Base-by-base conservation (phyloP, 53 echinoderm and acorn worm species). In the Astropecten irregularis region DNA sequence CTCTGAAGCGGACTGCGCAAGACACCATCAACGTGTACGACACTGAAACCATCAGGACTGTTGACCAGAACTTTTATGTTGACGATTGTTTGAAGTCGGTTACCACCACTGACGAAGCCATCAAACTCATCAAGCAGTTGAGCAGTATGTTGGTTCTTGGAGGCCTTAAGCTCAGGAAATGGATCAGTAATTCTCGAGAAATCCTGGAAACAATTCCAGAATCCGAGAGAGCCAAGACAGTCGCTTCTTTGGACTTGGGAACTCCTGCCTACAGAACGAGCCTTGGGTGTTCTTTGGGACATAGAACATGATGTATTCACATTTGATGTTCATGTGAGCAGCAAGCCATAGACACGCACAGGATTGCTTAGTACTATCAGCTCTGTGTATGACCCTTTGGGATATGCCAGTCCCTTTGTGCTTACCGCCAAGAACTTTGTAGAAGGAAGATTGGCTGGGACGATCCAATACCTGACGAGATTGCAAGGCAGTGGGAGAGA, bases 71-170 rank as follows among this genome's bases (percentile, higher is more conserved):
- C 32, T 90, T 86, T 73, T 86, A 90, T 40, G 82, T 86, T 3
- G 90, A 90, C 19, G 90, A 90, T 36, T 90, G 90, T 44, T 31
- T 90, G 33, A 90, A 81, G 57, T 81, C 90, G 16, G 90, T 90
- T 9, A 25, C 23, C 32, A 64, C 71, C 9, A 42, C 44, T 0
- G 66, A 70, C 28, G 82, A 81, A 13, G 90, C 86, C 44, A 55
- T 32, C 0, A 60, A 26, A 25, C 34, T 87, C 27, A 28, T 83
- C 14, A 27, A 66, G 4, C 49, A 52, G 22, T 23, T 69, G 15
- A 23, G 27, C 27, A 47, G 29, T 23, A 23, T 69, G 48, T 23
- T 69, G 48, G 29, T 23, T 11, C 48, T 44, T 44, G 69, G 69
- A 28, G 42, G 69, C 13, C 46, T 69, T 22, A 23, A 28, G 18